phyloP scores from a whole-genome alignment of 2,113 vertebrate genomes.

The Andinoacara biseriatus region DNA sequence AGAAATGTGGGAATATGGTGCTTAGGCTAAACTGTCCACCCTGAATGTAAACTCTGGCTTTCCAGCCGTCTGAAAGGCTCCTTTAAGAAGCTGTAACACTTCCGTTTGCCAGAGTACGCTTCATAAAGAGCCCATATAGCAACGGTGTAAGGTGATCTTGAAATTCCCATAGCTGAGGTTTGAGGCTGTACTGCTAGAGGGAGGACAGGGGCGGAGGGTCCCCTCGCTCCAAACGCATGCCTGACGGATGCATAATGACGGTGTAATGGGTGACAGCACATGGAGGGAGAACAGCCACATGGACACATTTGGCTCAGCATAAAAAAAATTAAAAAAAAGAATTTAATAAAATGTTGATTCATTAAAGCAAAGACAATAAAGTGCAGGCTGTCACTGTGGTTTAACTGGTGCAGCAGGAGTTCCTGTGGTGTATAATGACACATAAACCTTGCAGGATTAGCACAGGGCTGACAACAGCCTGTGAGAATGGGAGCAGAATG shows the following conservation, averaged over 20 bases:
- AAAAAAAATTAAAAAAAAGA: neutral
- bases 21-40: slow-evolving; percentile 44
- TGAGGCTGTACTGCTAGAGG: slow-evolving; percentile 45
- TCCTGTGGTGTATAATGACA: neutral
- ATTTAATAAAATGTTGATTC: slow-evolving; percentile 17
- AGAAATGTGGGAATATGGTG: slow-evolving; percentile 9
- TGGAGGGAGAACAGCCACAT: neutral
- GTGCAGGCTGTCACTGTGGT: neutral
- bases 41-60: slow-evolving; percentile 63
- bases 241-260: slow-evolving; percentile 45
- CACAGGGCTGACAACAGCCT: neutral
- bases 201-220: slow-evolving; percentile 39
- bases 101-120: neutral
- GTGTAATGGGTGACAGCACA: slow-evolving; percentile 13
- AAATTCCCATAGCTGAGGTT: slow-evolving; percentile 54
- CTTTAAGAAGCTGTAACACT: slow-evolving; percentile 40
- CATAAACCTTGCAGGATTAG: neutral
- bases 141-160: slow-evolving; percentile 47
- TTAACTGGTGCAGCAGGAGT: neutral
- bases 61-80: slow-evolving; percentile 54
- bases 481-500: neutral
- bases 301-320: neutral
- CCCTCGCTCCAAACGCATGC: slow-evolving; percentile 51
- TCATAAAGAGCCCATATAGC: slow-evolving; percentile 60
- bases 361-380: neutral